Conservation (phyloP, 2,888 invertebrate genomes). For the Bursaphelenchus okinawaensis region DNA sequence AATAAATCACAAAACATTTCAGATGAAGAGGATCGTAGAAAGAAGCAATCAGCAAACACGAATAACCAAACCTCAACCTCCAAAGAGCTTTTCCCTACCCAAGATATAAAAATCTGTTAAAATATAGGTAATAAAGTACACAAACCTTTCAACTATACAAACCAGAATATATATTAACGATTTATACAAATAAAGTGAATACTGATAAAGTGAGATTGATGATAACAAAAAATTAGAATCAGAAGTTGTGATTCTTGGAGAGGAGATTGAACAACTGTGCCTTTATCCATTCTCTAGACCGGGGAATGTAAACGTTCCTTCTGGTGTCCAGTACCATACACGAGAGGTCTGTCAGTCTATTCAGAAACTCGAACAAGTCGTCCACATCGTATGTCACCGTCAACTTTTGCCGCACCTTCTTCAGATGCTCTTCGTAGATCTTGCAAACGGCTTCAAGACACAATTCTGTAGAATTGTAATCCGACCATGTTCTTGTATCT, state of each 20-base stretch:
- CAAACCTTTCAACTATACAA: too few species aligned
- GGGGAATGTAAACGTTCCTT: slow-evolving; percentile 90
- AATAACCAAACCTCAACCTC: not conserved
- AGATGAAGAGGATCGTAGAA: slow-evolving; percentile 9
- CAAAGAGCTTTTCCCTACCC: not conserved
- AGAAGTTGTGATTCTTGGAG: not conserved
- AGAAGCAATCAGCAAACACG: too few species aligned
- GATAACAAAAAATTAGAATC: not conserved
- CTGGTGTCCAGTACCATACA: slow-evolving; percentile 71
- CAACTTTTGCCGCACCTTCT: slow-evolving; percentile 88
- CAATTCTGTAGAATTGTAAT: slow-evolving; percentile 81
- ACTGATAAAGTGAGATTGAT: not conserved
- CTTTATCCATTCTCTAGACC: slow-evolving; percentile 58
- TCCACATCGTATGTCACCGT: slow-evolving; percentile 92
- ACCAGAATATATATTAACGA: not conserved
- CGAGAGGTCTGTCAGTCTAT: slow-evolving; percentile 86
- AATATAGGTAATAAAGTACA: not conserved
- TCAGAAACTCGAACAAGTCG: slow-evolving; percentile 94
- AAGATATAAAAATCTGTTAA: not conserved
- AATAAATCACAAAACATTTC: not conserved
- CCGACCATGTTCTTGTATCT: slow-evolving; percentile 92
- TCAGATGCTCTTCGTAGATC: slow-evolving; percentile 96
- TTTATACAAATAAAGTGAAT: slow-evolving; percentile 2
- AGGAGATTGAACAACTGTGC: slow-evolving; percentile 24
- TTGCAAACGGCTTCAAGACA: slow-evolving; percentile 73